Evolutionary conservation across 2,797 vertebrate genomes (phyloP).

Genomic region (Sebastes variabilis): DNA sequence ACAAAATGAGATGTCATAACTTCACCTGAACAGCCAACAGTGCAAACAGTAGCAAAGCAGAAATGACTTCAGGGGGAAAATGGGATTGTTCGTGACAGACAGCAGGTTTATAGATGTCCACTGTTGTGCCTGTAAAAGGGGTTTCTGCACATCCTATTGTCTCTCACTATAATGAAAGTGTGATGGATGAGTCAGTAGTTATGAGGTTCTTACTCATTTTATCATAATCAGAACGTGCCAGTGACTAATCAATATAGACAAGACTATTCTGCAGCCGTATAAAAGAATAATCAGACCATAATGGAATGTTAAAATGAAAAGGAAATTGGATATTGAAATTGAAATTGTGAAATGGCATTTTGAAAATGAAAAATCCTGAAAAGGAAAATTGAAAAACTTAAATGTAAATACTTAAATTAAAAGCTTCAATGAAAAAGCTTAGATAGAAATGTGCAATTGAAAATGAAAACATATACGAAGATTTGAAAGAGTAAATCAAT

Average conservation of each 20-base stretch:
- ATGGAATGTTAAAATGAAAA: background rate
- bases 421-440: background rate
- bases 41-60: constrained; percentile 35
- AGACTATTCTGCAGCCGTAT: background rate
- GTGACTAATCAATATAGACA: constrained; percentile 31
- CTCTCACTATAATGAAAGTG: constrained; percentile 28
- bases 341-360: background rate
- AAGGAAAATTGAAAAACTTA: background rate
- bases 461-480: background rate
- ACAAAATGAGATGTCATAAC: constrained; percentile 31
- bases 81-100: constrained; percentile 19
- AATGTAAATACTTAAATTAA: background rate
- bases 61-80: constrained; percentile 15
- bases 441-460: background rate
- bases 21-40: constrained; percentile 30
- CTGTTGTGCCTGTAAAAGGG: constrained; percentile 30
- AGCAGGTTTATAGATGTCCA: constrained; percentile 42
- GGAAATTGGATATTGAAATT: background rate
- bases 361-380: background rate
- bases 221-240: constrained; percentile 19
- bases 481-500: background rate
- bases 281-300: background rate
- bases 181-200: constrained; percentile 54
- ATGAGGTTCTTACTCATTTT: constrained; percentile 19
- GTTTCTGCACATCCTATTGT: constrained; percentile 37